phyloP scores from a whole-genome alignment of 2,888 invertebrate genomes.

The Perizoma affinitatum region DNA sequence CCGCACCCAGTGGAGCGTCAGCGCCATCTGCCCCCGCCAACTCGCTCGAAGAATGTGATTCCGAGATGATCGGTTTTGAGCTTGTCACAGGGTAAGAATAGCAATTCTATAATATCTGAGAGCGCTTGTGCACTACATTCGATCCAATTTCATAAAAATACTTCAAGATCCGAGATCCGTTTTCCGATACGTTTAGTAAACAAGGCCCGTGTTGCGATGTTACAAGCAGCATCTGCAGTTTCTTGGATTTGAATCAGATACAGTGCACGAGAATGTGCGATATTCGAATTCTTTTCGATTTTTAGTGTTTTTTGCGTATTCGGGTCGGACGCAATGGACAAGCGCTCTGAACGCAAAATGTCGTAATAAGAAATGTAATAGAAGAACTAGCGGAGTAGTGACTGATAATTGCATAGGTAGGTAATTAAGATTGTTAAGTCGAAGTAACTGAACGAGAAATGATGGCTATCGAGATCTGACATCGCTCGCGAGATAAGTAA shows the following conservation, averaged over 20 bases:
- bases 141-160: no score
- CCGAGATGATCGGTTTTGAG: constrained; percentile 95
- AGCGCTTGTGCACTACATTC: no score
- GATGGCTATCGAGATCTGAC: constrained; percentile 61
- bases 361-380: constrained; percentile 30
- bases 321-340: no score
- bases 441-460: constrained; percentile 50
- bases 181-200: no score
- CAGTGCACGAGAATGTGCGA: no score
- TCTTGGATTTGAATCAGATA: no score
- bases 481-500: constrained; percentile 49
- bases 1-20: constrained; percentile 77
- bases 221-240: no score
- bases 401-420: constrained; percentile 51
- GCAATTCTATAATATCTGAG: constrained; percentile 18
- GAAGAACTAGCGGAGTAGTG: constrained; percentile 42
- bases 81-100: constrained; percentile 90
- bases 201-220: no score
- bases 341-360: constrained; percentile 9
- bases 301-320: no score
- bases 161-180: no score
- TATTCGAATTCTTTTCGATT: no score
- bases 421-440: constrained; percentile 61
- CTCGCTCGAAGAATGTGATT: constrained; percentile 90
- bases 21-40: constrained; percentile 83